Base-by-base conservation (phyloP, 1,140 invertebrate genomes). In the Anoplophora glabripennis region DNA sequence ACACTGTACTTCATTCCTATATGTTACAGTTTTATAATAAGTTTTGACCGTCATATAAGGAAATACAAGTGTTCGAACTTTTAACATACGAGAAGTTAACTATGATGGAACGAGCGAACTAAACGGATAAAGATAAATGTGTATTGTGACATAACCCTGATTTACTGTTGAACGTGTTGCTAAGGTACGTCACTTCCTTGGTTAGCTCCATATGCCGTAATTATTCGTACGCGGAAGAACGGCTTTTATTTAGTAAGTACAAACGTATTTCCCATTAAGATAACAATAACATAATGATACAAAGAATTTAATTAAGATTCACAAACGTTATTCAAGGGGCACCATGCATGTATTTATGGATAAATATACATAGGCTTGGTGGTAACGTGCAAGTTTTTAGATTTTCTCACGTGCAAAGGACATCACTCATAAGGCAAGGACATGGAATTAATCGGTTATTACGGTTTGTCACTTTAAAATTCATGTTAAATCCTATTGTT, bases 141-240 rank as follows among this genome's bases (percentile, higher is more conserved):
- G 5, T 28, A 28, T 28, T 28, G 21, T 28, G 21, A 28, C 21
- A 28, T 28, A 28, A 28, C 21, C 21, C 21, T 28, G 21, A 28
- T 28, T 28, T 28, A 28, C 21, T 28, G 21, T 28, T 28, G 21
- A 28, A 28, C 5, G 5, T 5, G 21, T 28, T 28, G 21, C 21
- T 28, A 28, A 28, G 21, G 21, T 28, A 28, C 21, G 21, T 28
- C 21, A 28, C 21, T 28, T 28, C 21, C 21, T 28, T 46, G 15
- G 5, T 17, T 34, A 46, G 44, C 11, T 21, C 37, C 40, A 57
- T 33, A 48, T 44, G 38, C 14, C 7, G n/a, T 44, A 57, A 47
- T 57, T 57, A 57, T 57, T 57, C 54, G 41, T 37, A 46, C 38
- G 44, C 37, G 36, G 54, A 17, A 36, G 18, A 46, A 37, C 44